Base-by-base conservation (phyloP, 2,797 vertebrate genomes). In the Karalla daura region DNA sequence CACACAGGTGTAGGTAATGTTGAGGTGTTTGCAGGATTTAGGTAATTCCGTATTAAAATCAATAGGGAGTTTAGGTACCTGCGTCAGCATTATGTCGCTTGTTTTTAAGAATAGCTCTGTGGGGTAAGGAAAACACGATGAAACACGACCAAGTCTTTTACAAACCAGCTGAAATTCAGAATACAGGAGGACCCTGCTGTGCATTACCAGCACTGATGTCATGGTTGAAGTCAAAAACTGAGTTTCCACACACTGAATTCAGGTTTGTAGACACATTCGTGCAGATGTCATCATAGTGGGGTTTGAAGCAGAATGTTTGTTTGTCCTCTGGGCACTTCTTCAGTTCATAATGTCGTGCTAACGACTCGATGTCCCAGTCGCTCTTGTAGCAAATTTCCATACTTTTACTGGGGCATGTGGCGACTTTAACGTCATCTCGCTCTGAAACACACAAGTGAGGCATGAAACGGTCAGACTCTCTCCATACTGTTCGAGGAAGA, bases 311-410 rank as follows among this genome's bases (percentile, higher is more conserved):
- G n/a, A 59, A 5, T 0, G 0, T 11, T 5, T 32, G 10, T 2
- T 5, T 1, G 1, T 3, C 9, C 1, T 1, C n/a, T 18, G 1
- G 1, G n/a, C 33, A 54, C 2, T 0, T 0, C 5, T 1, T 0
- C 2, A 11, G 1, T 17, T 0, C 0, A 12, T 0, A 1, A 0
- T 12, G 0, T 47, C 8, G 4, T 0, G 20, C 0, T 21, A 20
- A 53, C 51, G 51, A 37, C 25, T 1, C 51, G 59, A 86, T 56
- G 72, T 80, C 0, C 88, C 88, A 88, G 0, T 7, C 1, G 20
- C 55, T 78, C 3, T 0, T 0, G 28, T 63, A 76, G 43, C 73
- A 86, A 46, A 83, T n/a, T n/a, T n/a, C n/a, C 17, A 25, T 2
- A 2, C n/a, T n/a, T 63, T 17, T 59, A 44, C 1, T 0, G 8